phyloP scores from a whole-genome alignment of 2,113 vertebrate genomes.

The Gasterosteus nipponicus region DNA sequence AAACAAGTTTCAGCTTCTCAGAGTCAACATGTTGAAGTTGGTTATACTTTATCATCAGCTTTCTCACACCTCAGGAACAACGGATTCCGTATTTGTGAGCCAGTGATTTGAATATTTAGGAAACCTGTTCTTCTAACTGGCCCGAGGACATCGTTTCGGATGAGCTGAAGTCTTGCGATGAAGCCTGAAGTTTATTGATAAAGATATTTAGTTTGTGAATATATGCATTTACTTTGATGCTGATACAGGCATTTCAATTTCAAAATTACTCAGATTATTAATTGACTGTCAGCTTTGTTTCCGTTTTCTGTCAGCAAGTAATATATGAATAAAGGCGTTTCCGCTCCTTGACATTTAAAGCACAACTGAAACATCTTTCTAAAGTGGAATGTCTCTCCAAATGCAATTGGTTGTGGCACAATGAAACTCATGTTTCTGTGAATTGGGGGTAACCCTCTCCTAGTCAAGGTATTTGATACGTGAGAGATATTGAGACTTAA shows the following conservation, averaged over 20 bases:
- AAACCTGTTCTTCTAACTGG: background rate
- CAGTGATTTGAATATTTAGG: background rate
- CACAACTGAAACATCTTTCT: background rate
- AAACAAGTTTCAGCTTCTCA: background rate
- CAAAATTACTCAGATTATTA: background rate
- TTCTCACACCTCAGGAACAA: background rate
- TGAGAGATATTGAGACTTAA: background rate
- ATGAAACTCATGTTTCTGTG: background rate
- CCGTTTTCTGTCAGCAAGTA: background rate
- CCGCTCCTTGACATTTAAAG: background rate
- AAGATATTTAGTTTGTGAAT: background rate
- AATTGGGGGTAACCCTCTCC: background rate
- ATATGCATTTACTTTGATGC: background rate
- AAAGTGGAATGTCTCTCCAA: background rate
- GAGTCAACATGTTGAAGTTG: background rate
- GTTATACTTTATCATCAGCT: background rate
- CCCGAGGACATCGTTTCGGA: background rate
- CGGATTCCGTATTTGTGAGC: background rate
- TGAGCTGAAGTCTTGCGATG: background rate
- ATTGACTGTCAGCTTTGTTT: background rate
- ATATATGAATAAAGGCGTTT: background rate
- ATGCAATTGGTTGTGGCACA: background rate
- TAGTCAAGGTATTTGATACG: background rate
- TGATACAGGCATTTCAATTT: background rate
- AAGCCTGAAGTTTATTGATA: background rate